phyloP scores from a whole-genome alignment of 1,140 invertebrate species.

The Zeugodacus cucurbitae region DNA sequence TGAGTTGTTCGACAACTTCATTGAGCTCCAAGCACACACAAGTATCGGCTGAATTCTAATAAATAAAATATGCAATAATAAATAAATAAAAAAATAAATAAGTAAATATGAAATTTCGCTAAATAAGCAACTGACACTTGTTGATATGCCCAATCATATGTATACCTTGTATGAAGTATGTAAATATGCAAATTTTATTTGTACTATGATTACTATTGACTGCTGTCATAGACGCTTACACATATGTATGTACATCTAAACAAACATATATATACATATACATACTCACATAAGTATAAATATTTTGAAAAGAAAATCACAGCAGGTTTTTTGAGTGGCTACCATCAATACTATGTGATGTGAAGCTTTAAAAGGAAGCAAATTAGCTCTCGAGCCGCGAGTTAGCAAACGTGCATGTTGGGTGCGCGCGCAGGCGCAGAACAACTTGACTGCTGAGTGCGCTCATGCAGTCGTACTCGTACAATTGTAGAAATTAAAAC shows the following conservation, averaged over 20 bases:
- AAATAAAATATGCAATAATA: not conserved
- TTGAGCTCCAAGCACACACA: not conserved
- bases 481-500: not conserved
- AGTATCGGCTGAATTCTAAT: not conserved
- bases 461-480: not conserved
- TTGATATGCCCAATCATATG: not conserved
- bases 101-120: not conserved
- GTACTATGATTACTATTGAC: not conserved
- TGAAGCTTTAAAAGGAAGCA: not conserved
- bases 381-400: constrained; percentile 10
- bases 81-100: not conserved
- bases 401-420: not conserved
- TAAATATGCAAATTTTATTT: constrained; percentile 11
- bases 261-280: too few species aligned
- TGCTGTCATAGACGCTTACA: not conserved
- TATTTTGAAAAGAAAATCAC: not conserved
- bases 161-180: not conserved
- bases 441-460: not conserved
- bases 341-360: not conserved
- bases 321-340: not conserved
- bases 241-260: not conserved
- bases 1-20: constrained; percentile 23
- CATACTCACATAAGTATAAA: not conserved
- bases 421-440: not conserved
- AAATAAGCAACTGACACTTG: not conserved